Percentiles rank a stretch among this genome's conserved stretches.
Evolutionary conservation across 2,888 invertebrate species (phyloP).

Genomic region (Patella depressa): DNA sequence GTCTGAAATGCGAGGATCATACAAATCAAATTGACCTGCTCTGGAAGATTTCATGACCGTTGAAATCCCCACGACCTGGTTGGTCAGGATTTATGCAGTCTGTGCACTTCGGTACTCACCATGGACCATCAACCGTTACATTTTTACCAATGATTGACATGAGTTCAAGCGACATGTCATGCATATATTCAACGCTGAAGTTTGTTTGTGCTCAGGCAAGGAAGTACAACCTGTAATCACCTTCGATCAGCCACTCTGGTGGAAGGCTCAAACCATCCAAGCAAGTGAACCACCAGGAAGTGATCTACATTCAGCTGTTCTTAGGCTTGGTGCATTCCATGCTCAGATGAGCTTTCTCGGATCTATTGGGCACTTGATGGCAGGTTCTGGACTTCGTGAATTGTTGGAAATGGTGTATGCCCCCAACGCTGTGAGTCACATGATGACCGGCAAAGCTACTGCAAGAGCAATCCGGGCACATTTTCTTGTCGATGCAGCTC

Average conservation of each 20-base stretch:
- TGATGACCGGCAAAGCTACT: constrained; percentile 46
- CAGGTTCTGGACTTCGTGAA: constrained; percentile 43
- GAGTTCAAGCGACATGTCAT: constrained; percentile 36
- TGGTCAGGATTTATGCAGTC: constrained; percentile 6
- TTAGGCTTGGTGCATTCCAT: constrained; percentile 36
- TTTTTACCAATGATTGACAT: constrained; percentile 37
- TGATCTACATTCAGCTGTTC: constrained; percentile 23
- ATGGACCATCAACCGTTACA: constrained; percentile 1
- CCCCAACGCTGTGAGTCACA: constrained; percentile 42
- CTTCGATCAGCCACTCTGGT: constrained; percentile 45
- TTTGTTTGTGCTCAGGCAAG: constrained; percentile 27
- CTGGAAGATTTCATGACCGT: constrained; percentile 15
- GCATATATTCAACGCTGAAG: constrained; percentile 35
- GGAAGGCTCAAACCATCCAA: constrained; percentile 37
- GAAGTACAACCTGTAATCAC: constrained; percentile 36
- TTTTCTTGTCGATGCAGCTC: constrained; percentile 29
- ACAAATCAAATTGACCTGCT: neutral
- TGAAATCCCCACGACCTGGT: neutral
- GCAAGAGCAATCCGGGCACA: constrained; percentile 44
- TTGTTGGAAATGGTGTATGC: constrained; percentile 44
- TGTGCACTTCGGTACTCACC: neutral
- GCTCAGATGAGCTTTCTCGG: constrained; percentile 45
- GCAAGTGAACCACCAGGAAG: constrained; percentile 20
- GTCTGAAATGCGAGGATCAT: neutral
- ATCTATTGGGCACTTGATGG: constrained; percentile 44